Percentiles rank a stretch among this genome's conserved stretches.
Conservation (phyloP, 2,113 vertebrate genomes). For the Turnix velox region DNA sequence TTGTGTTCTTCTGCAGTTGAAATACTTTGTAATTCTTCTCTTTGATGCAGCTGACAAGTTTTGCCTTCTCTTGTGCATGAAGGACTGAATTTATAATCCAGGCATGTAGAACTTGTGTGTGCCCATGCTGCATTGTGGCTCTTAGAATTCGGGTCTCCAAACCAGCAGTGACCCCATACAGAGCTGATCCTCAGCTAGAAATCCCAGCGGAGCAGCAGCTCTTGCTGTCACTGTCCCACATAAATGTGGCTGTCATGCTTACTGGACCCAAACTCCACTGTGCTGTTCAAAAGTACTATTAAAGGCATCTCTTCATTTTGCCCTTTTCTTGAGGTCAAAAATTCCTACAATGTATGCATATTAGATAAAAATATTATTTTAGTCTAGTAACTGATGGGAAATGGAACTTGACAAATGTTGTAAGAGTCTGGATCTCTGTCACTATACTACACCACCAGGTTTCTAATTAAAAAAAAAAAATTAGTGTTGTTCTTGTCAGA, state of each 20-base stretch:
- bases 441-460: not conserved
- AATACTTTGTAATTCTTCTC: not conserved
- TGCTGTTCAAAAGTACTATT: not conserved
- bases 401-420: not conserved
- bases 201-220: not conserved
- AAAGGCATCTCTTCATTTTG: not conserved
- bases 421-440: not conserved
- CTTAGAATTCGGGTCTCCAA: not conserved
- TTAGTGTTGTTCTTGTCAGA: not conserved
- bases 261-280: not conserved
- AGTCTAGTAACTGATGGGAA: not conserved
- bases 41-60: not conserved
- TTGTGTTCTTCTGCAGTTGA: not conserved
- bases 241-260: not conserved
- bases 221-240: not conserved
- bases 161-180: not conserved
- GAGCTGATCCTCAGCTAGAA: not conserved
- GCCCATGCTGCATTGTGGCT: fast-evolving
- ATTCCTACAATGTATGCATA: fast-evolving
- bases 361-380: not conserved
- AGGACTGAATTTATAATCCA: not conserved
- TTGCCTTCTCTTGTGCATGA: not conserved
- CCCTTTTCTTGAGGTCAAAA: not conserved
- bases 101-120: not conserved
- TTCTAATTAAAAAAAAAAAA: not conserved